Base-by-base conservation (phyloP, 2,797 vertebrate species). In the Loriculus beryllinus region DNA sequence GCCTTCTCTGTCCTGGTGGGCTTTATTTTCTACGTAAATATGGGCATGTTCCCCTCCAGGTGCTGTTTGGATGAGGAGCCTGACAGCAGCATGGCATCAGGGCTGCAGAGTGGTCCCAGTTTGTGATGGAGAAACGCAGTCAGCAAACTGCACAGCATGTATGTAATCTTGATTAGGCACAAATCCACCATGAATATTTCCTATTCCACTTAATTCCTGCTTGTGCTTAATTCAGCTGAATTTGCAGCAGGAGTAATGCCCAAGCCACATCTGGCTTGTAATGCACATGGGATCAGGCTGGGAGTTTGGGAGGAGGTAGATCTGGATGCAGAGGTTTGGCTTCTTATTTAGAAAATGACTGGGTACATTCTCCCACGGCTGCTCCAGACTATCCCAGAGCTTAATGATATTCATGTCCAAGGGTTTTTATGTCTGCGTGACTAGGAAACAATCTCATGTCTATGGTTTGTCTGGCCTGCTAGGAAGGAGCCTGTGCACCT, bases 341-440 rank as follows among this genome's bases (percentile, higher is more conserved):
- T 96, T 80, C 81, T 93, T n/a, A 47, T 82, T 93, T 95, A 82
- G 78, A 79, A 93, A 96, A 87, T 70, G 67, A 93, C 19, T 49
- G 82, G 89, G 74, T 90, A 33, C 65, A 14, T 82, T 95, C 75
- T 96, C 94, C 94, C 84, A 88, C 43, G 60, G 92, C 82, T 23
- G 84, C 93, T 94, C 89, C 91, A 93, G 94, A 80, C 91, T 85
- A 39, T 57, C 92, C 93, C 81, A 82, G 84, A 85, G 92, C 93
- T 89, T 47, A 67, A 20, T 20, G 64, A 60, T 72, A 12, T 40
- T 92, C 68, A 19, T 25, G 26, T 91, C 89, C 84, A 60, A 84
- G 86, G 28, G 56, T 28, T 72, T 83, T 70, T 54, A 56, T 63
- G 86, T 52, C 89, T 78, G 91, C 54, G 23, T 29, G 71, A 70